These are phyloP conservation scores for Mugil cephalus DNA, from an alignment of 2,113 vertebrate genomes.

Conservation along the genomic window DNA sequence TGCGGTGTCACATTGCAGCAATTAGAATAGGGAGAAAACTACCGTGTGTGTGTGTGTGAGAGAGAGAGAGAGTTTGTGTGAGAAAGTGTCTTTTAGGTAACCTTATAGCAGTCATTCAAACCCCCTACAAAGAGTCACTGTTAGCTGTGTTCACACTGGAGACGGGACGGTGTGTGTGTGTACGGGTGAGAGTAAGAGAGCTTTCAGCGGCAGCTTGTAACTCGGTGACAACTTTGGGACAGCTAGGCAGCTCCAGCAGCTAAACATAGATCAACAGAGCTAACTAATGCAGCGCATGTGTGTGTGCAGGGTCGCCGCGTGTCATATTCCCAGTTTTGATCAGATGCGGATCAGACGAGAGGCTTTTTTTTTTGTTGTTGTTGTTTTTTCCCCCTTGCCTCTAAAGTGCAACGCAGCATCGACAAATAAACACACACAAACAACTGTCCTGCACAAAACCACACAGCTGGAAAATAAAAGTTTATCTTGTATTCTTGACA, in stretches of 20 bases:
- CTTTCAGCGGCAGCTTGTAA: slow-evolving; percentile 57
- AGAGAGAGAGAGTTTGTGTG: slow-evolving; percentile 14
- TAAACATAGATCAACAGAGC: slow-evolving; percentile 68
- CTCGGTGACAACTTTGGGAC: slow-evolving; percentile 60
- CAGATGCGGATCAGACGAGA: slow-evolving; percentile 52
- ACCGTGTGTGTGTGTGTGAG: slow-evolving; percentile 34
- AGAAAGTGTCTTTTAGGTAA: slow-evolving; percentile 68
- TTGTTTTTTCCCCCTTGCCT: not conserved
- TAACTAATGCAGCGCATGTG: slow-evolving; percentile 58
- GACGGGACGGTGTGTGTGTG: slow-evolving; percentile 26
- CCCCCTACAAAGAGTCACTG: slow-evolving; percentile 74
- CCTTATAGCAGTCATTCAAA: slow-evolving; percentile 75
- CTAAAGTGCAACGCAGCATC: slow-evolving; percentile 35
- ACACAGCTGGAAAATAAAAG: slow-evolving; percentile 28
- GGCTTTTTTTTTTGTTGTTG: slow-evolving; percentile 17
- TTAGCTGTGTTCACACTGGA: slow-evolving; percentile 58
- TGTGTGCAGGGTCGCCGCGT: slow-evolving; percentile 9
- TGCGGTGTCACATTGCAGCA: slow-evolving; percentile 75
- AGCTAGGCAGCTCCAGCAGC: slow-evolving; percentile 65
- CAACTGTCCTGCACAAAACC: slow-evolving; percentile 31
- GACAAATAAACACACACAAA: slow-evolving; percentile 51
- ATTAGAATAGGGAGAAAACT: slow-evolving; percentile 63
- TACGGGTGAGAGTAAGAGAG: slow-evolving; percentile 30
- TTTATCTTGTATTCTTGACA: slow-evolving; percentile 1
- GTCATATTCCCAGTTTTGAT: slow-evolving; percentile 66